Evolutionary conservation across 2,888 invertebrate genomes (phyloP).

Genomic region (Alviniconcha strummeri): DNA sequence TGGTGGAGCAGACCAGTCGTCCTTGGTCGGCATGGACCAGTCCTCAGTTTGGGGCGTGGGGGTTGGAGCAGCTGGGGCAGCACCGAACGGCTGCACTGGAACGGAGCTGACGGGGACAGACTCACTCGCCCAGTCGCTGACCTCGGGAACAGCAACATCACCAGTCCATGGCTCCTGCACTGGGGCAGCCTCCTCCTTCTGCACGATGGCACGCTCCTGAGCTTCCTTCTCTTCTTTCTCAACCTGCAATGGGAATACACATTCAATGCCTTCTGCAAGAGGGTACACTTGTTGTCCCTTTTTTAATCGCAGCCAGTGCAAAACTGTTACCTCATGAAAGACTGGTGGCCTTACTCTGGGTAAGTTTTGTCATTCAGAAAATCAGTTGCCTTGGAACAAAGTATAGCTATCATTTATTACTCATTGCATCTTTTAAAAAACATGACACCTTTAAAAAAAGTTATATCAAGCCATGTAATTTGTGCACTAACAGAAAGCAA

Average conservation of each 20-base stretch:
- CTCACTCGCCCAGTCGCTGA: slow-evolving; percentile 69
- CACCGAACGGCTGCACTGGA: slow-evolving; percentile 43
- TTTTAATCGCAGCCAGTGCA: no score
- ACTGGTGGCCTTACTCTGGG: no score
- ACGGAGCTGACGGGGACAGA: slow-evolving; percentile 53
- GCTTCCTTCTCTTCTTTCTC: slow-evolving; percentile 91
- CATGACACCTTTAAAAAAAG: no score
- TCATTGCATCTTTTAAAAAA: no score
- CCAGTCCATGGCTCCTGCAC: slow-evolving; percentile 59
- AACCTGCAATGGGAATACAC: slow-evolving; percentile 75
- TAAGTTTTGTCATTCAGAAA: no score
- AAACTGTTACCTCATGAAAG: no score
- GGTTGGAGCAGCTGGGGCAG: slow-evolving; percentile 31
- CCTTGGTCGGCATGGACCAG: slow-evolving; percentile 48
- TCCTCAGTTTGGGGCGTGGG: slow-evolving; percentile 41
- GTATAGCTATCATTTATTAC: no score
- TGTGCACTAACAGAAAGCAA: no score
- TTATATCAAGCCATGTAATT: no score
- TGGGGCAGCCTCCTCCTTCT: slow-evolving; percentile 50
- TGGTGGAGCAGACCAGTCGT: slow-evolving; percentile 61
- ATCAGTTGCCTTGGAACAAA: no score
- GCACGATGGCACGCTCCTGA: slow-evolving; percentile 55
- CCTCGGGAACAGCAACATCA: slow-evolving; percentile 50
- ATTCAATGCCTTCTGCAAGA: neutral
- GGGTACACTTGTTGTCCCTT: no score